Evolutionary conservation across 2,888 invertebrate species (phyloP), one percentile per base, ranked within the genome.

Genomic region (Brassicogethes aeneus): DNA sequence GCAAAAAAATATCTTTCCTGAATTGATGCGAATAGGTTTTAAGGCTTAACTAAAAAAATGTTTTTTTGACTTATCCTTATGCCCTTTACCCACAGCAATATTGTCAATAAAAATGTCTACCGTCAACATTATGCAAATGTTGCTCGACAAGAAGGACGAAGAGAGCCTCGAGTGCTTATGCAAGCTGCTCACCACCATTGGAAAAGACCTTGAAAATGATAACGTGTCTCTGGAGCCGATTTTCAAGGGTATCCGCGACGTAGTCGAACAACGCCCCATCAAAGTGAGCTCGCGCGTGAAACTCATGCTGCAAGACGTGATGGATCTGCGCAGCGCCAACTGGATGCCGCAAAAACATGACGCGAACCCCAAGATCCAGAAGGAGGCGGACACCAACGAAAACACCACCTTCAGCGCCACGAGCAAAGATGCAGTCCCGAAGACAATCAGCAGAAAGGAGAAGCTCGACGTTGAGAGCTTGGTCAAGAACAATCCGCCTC

Each of bases 111-210:
- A 82, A 50, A 91, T 95, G 86, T 70, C 96, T 46, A 91, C 88
- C 0, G 75, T 79, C 1, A 85, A 80, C 56, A 93, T 95, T 48
- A 95, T 95, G 85, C 74, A 75, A 37, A 76, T 82, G 47, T 71
- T 95, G 47, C 71, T 95, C 16, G 76, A 79, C 17, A 78, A 82
- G 46, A 73, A 76, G 37, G 88, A 89, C 55, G 94, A 95, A 64
- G 95, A 96, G 61, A 87, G 85, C 62, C 71, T 94, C 0, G 95
- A 96, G 67, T 93, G 95, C 64, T 73, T 96, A 3, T 95, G 95
- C 66, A 87, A 91, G 65, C 72, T 96, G 41, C 72, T 96, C 16
- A 85, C 89, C 2, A 96, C 94, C 0, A 84, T 95, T 50, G 96
- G 96, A 8, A 83, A 85, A 60, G 85, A 85, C 61, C 73, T 93